A percentile compares a stretch with the other conserved stretches of the same genome.
Evolutionary conservation across 2,113 vertebrate species (phyloP).

Genomic region (Ptyas mucosa): DNA sequence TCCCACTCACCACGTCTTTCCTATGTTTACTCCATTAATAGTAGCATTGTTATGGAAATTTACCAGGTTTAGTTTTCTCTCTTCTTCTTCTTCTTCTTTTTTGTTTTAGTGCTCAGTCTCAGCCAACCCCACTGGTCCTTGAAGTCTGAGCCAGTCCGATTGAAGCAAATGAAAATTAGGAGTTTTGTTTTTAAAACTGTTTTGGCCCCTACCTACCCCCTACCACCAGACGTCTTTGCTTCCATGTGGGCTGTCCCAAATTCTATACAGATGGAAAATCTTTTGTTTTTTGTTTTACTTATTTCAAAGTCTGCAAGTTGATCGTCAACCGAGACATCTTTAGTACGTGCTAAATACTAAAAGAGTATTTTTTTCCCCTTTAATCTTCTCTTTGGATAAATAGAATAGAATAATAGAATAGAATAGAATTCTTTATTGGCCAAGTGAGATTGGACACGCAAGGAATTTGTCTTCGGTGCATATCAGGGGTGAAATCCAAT

Average conservation of each 20-base stretch:
- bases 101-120: fast-evolving
- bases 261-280: too few relatives aligned
- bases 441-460: too few relatives aligned
- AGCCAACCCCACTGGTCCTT: conserved; percentile 11
- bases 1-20: background rate
- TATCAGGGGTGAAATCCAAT: too few relatives aligned
- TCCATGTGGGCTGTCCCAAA: background rate
- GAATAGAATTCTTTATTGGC: too few relatives aligned
- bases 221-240: background rate
- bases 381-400: too few relatives aligned
- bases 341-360: background rate
- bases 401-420: too few relatives aligned
- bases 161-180: background rate
- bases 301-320: background rate
- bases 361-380: background rate
- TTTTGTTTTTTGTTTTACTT: background rate
- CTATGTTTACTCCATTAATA: background rate
- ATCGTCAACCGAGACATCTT: background rate
- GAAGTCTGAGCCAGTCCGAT: background rate
- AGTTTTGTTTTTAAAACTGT: background rate
- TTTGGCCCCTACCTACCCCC: too few relatives aligned
- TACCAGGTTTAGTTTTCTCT: background rate
- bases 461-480: too few relatives aligned
- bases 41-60: conserved; percentile 18
- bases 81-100: too few relatives aligned